Conservation (phyloP, 1,140 invertebrate genomes). For the Trissolcus basalis region DNA sequence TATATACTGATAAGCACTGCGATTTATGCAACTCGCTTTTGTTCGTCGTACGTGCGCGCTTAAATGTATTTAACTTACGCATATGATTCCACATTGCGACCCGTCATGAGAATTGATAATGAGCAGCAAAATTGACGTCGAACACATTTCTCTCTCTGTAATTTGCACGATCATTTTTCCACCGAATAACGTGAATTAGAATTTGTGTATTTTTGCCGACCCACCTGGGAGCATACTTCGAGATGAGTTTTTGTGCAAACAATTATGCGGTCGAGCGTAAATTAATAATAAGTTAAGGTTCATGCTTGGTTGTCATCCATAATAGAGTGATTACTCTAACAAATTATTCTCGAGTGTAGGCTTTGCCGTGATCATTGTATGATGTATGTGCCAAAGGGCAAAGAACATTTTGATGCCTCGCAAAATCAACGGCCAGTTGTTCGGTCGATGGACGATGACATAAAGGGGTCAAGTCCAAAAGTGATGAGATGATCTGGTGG, state of each 20-base stretch:
- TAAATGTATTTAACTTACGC: neutral
- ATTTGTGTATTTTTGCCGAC: too few relatives aligned
- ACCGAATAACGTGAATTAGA: too few relatives aligned
- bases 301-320: constrained; percentile 31
- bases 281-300: constrained; percentile 36
- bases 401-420: constrained; percentile 41
- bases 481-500: constrained; percentile 30
- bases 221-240: too few relatives aligned
- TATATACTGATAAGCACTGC: neutral
- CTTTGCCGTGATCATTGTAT: constrained; percentile 36
- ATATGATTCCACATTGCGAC: neutral
- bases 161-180: neutral
- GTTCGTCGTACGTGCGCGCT: neutral
- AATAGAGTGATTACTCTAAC: constrained; percentile 41
- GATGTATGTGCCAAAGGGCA: constrained; percentile 39
- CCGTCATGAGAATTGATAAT: constrained; percentile 1
- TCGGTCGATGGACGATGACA: constrained; percentile 33
- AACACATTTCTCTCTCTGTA: neutral
- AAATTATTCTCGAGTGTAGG: constrained; percentile 41
- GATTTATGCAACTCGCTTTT: neutral
- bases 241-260: neutral
- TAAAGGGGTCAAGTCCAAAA: constrained; percentile 50
- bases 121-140: neutral
- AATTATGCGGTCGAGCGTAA: constrained; percentile 5
- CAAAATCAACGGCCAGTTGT: constrained; percentile 54